Percentiles rank a stretch among this genome's conserved stretches.
Conservation (phyloP, 2,797 vertebrate species). For the Staurois parvus region DNA sequence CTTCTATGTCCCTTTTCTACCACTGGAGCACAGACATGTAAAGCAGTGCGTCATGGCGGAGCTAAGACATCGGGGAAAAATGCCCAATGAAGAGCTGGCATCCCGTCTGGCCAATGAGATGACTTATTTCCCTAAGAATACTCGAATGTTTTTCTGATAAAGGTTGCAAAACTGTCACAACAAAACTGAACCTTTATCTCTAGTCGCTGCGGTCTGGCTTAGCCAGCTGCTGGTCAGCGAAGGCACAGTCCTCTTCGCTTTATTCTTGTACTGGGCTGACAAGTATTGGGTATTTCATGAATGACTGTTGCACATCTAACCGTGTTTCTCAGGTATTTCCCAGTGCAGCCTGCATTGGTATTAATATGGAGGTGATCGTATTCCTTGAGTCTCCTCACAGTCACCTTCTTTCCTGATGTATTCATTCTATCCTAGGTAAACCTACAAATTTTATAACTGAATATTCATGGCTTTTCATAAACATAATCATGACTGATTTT, state of each 20-base stretch:
- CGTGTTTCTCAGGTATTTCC: not conserved
- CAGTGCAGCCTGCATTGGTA: too few relatives aligned
- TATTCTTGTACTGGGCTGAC: not conserved
- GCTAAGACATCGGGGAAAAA: constrained; percentile 73
- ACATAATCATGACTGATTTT: too few relatives aligned
- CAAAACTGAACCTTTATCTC: constrained; percentile 83
- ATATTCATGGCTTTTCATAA: too few relatives aligned
- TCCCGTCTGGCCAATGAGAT: constrained; percentile 81
- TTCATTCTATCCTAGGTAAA: too few relatives aligned
- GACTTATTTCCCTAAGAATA: constrained; percentile 88
- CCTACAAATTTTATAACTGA: too few relatives aligned
- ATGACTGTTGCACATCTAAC: not conserved
- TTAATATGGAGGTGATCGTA: too few relatives aligned
- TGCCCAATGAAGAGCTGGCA: constrained; percentile 73
- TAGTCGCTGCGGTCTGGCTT: not conserved
- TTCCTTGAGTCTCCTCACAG: too few relatives aligned
- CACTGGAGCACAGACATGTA: constrained; percentile 89
- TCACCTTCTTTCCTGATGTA: too few relatives aligned
- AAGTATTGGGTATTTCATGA: not conserved
- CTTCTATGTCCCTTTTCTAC: constrained; percentile 94
- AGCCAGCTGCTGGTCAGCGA: too few relatives aligned
- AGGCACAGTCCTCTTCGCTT: too few relatives aligned
- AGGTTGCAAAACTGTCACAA: constrained; percentile 92
- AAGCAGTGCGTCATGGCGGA: constrained; percentile 86
- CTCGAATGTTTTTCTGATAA: constrained; percentile 87